phyloP scores from a whole-genome alignment of 2,888 invertebrate genomes.

The Chromoteleia sp. region DNA sequence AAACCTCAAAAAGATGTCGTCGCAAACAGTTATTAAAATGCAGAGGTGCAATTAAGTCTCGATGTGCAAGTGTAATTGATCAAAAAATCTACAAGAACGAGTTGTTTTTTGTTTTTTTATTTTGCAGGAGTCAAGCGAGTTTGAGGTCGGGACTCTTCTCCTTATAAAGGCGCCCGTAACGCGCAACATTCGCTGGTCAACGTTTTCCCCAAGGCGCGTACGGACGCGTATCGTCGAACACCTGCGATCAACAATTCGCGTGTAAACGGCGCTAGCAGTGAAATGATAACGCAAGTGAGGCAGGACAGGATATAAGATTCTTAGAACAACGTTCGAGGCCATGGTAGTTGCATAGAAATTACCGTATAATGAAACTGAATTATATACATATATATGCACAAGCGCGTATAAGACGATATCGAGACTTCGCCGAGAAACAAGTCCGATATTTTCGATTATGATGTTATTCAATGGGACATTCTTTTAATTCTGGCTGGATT shows the following conservation, averaged over 20 bases:
- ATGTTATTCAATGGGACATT: too few relatives aligned
- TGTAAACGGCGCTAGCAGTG: conserved; percentile 35
- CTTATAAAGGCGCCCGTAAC: conserved; percentile 30
- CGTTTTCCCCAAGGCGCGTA: conserved; percentile 22
- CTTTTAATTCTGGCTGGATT: too few relatives aligned
- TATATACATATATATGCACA: neutral
- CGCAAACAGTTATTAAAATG: conserved; percentile 19
- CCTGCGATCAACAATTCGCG: conserved; percentile 37
- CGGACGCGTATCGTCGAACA: conserved; percentile 19
- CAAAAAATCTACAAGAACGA: conserved; percentile 19
- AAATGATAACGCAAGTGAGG: conserved; percentile 44
- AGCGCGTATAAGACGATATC: too few relatives aligned
- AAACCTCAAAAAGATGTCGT: neutral
- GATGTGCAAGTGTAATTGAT: conserved; percentile 25
- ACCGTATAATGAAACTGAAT: conserved; percentile 19
- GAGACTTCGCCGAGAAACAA: too few relatives aligned
- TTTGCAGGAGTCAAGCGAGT: conserved; percentile 26
- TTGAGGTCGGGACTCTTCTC: conserved; percentile 15
- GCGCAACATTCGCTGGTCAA: conserved; percentile 19
- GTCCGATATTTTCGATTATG: too few relatives aligned
- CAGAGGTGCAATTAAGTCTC: conserved; percentile 16
- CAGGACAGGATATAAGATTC: conserved; percentile 36
- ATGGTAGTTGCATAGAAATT: conserved; percentile 34
- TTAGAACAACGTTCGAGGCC: conserved; percentile 27
- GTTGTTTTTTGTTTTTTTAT: neutral